Evolutionary conservation across 2,113 vertebrate species (phyloP).

Genomic region (Anas platyrhynchos): DNA sequence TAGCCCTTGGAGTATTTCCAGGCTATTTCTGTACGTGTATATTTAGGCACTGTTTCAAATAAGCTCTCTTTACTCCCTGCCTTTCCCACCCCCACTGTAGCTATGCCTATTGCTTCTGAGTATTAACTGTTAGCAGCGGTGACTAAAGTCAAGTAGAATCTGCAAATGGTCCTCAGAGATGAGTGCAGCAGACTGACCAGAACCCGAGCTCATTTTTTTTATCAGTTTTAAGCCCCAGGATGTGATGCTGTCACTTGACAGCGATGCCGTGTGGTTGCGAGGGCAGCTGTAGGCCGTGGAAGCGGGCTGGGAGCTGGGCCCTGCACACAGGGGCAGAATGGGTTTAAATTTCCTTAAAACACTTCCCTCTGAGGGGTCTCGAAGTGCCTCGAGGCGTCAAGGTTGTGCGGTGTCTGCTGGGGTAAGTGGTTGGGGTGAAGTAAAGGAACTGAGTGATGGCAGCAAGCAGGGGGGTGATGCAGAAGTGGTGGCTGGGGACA

Average conservation of each 20-base stretch:
- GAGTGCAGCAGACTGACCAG: neutral
- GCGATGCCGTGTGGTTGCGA: no score
- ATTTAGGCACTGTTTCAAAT: slow-evolving; percentile 47
- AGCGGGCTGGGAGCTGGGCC: neutral
- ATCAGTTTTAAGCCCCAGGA: neutral
- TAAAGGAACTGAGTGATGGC: neutral
- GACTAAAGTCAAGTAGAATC: neutral
- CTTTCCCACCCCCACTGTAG: neutral
- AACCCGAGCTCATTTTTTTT: neutral
- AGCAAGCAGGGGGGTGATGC: fast-evolving
- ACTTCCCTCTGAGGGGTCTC: neutral
- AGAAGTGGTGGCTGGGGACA: fast-evolving
- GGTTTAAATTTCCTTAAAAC: neutral
- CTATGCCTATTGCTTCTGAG: neutral
- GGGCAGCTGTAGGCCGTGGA: neutral
- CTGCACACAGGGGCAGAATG: neutral
- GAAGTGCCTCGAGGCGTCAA: neutral
- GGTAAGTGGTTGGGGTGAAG: neutral
- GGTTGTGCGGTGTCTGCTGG: neutral
- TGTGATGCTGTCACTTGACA: fast-evolving
- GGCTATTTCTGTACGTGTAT: slow-evolving; percentile 10
- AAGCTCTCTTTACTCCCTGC: neutral
- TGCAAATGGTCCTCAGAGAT: neutral
- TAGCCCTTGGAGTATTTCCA: slow-evolving; percentile 53
- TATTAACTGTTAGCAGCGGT: neutral